These are phyloP conservation scores for Apostichopus californicus DNA, from an alignment of 35 echinoderm and acorn worm species.

Conservation along the genomic window DNA sequence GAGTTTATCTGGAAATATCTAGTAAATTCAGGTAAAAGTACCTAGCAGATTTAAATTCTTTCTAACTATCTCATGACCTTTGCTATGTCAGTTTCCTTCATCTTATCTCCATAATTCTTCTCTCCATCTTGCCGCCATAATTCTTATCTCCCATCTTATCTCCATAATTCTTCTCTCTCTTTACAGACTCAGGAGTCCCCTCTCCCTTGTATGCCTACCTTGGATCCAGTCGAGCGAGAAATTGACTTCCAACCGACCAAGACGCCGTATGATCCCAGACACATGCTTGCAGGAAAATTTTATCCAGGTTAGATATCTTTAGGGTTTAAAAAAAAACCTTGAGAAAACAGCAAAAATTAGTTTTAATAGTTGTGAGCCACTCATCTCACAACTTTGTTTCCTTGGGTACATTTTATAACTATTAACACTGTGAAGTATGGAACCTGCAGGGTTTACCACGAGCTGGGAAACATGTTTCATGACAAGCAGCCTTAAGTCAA, in stretches of 20 bases:
- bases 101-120: background rate
- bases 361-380: background rate
- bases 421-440: no score
- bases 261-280: conserved; percentile 88
- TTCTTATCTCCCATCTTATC: background rate
- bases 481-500: no score
- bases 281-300: conserved; percentile 84
- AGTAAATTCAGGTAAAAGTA: no score
- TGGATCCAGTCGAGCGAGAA: conserved; percentile 84
- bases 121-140: no score
- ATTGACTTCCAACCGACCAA: conserved; percentile 88
- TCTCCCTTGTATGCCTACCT: conserved; percentile 76
- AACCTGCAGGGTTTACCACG: no score
- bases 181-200: conserved; percentile 51
- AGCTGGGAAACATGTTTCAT: no score
- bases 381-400: background rate
- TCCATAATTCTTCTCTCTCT: background rate
- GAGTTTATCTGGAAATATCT: no score
- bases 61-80: background rate
- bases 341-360: background rate
- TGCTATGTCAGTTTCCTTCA: background rate
- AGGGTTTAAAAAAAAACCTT: background rate
- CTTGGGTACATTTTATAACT: no score
- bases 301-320: conserved; percentile 64
- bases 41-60: no score